Conservation (phyloP, 1,140 invertebrate genomes). For the Oedothorax gibbosus region DNA sequence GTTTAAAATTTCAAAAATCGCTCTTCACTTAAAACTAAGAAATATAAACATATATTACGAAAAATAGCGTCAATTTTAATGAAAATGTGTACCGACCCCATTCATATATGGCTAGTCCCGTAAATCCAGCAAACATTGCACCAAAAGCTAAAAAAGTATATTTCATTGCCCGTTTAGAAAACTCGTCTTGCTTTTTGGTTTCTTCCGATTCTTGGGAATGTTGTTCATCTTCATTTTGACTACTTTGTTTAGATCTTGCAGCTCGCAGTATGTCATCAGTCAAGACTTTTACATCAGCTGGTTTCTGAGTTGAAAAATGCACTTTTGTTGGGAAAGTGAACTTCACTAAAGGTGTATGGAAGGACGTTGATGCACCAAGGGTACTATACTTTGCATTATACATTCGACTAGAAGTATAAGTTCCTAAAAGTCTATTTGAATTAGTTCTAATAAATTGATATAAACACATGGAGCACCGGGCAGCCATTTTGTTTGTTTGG, state of each 20-base stretch:
- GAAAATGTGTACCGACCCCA: slow-evolving; percentile 44
- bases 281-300: slow-evolving; percentile 39
- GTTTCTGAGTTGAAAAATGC: slow-evolving; percentile 30
- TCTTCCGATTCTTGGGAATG: slow-evolving; percentile 34
- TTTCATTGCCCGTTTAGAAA: slow-evolving; percentile 52
- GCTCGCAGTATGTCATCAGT: slow-evolving; percentile 49
- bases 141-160: slow-evolving; percentile 54
- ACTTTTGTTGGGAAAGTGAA: slow-evolving; percentile 5
- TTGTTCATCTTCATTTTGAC: slow-evolving; percentile 4
- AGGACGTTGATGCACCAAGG: neutral
- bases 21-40: too few relatives aligned
- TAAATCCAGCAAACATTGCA: slow-evolving; percentile 44
- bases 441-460: slow-evolving; percentile 22
- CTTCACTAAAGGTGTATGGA: neutral
- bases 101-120: slow-evolving; percentile 50
- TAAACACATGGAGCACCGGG: slow-evolving; percentile 44
- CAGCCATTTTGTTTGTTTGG: slow-evolving; percentile 32
- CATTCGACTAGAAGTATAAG: neutral
- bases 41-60: too few relatives aligned
- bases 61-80: too few relatives aligned
- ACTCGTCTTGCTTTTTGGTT: slow-evolving; percentile 19
- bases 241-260: slow-evolving; percentile 5
- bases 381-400: neutral
- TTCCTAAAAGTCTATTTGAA: neutral
- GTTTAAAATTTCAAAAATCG: too few relatives aligned